Evolutionary conservation across 35 echinoderm and acorn worm species (phyloP).

Genomic region (Strongylocentrotus purpuratus): DNA sequence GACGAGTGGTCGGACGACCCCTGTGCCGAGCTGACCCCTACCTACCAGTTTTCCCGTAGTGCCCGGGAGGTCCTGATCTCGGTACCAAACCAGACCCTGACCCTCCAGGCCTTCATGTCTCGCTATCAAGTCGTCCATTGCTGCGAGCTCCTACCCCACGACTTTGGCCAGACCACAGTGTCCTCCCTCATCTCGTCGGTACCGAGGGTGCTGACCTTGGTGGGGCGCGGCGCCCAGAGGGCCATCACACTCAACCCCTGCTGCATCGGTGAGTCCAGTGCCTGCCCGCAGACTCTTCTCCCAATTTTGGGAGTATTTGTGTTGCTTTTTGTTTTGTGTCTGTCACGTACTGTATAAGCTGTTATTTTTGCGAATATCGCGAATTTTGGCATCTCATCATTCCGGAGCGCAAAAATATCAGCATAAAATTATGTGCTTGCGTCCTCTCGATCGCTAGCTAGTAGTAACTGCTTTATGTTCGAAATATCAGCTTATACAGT

Average conservation of each 20-base stretch:
- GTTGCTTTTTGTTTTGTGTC: too few relatives aligned
- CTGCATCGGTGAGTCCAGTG: constrained; percentile 48
- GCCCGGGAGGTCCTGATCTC: constrained; percentile 68
- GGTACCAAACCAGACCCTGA: constrained; percentile 56
- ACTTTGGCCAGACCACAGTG: constrained; percentile 75
- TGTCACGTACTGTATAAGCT: too few relatives aligned
- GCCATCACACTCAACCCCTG: constrained; percentile 72
- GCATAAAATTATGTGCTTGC: too few relatives aligned
- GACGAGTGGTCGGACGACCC: constrained; percentile 86
- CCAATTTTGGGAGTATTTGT: too few relatives aligned
- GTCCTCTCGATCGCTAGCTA: too few relatives aligned
- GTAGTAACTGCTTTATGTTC: too few relatives aligned
- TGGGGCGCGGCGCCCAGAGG: constrained; percentile 73
- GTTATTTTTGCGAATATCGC: too few relatives aligned
- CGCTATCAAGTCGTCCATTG: constrained; percentile 57
- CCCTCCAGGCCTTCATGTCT: constrained; percentile 73
- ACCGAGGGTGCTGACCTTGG: constrained; percentile 78
- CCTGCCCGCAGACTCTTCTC: too few relatives aligned
- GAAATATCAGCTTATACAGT: too few relatives aligned
- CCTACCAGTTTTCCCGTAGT: constrained; percentile 89
- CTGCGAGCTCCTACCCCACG: constrained; percentile 56
- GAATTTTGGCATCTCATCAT: too few relatives aligned
- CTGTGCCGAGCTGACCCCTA: constrained; percentile 72
- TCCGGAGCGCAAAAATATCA: too few relatives aligned
- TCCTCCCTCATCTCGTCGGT: constrained; percentile 75